Base-by-base conservation (phyloP, 53 echinoderm and acorn worm species). In the Patiria pectinifera region DNA sequence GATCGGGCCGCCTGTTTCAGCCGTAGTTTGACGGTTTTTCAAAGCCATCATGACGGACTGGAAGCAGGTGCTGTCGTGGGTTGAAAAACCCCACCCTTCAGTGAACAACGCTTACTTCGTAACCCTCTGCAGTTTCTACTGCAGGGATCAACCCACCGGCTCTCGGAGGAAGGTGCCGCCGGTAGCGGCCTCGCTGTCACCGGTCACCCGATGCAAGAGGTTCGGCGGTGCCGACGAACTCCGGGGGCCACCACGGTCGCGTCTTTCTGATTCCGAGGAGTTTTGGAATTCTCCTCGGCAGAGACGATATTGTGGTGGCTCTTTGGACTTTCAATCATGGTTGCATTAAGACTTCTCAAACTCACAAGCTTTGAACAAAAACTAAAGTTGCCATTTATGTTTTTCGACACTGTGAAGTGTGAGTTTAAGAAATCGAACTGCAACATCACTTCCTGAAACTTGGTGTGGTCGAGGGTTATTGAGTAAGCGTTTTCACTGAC, bases 101-200 rank as follows among this genome's bases (percentile, higher is more conserved):
- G 18, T 21, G 83, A 8, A 71, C 48, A 25, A 49, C 83, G 93
- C 93, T 84, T 93, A 84, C 93, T 83, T 91, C 93, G 93, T 89
- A 93, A 77, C 85, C 89, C 74, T 91, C 89, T 91, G 91, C 77
- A 96, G 94, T 91, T 93, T 94, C 92, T 86, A 80, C 94, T 86
- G 80, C 35, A 62, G 85, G 89, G 82, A 86, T 26, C 19, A 92
- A 58, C 83, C 62, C 48, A 90, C 94, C 93, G 93, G 72, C 60
- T 71, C 76, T 6, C 53, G 79, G 85, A 79, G 77, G 75, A 60
- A n/a, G 80, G 63, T 71, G 71, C 87, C 75, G 63, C 82, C 93
- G 92, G 77, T 84, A 95, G 97, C 97, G 97, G 91, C 97, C 96
- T 93, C 95, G 93, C 96, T 77, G 94, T 93, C 96, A 96, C 96